Conservation (phyloP, 1,140 invertebrate genomes). For the Eupeodes corollae region DNA sequence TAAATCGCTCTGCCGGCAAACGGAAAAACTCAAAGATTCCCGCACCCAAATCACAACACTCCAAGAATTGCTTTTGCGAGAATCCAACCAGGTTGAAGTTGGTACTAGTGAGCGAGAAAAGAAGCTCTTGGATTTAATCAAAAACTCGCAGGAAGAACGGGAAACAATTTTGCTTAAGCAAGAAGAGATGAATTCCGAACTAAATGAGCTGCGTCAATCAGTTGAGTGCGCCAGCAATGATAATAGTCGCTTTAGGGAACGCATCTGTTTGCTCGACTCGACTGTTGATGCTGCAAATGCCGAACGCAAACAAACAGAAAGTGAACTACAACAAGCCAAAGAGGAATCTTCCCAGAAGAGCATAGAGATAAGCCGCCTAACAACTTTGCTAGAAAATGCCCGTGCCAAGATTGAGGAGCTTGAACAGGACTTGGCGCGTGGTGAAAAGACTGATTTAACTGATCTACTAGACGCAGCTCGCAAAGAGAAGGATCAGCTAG, state of each 20-base stretch:
- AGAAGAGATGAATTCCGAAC: slow-evolving; percentile 59
- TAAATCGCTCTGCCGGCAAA: slow-evolving; percentile 83
- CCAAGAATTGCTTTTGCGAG: slow-evolving; percentile 55
- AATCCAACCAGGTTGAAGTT: slow-evolving; percentile 50
- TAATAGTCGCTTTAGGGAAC: slow-evolving; percentile 52
- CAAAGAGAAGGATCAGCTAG: slow-evolving; percentile 55
- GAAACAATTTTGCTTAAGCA: slow-evolving; percentile 64
- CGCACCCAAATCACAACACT: slow-evolving; percentile 54
- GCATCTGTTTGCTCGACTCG: slow-evolving; percentile 54
- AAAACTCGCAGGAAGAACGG: slow-evolving; percentile 71
- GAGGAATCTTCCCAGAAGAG: slow-evolving; percentile 51
- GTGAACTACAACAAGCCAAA: slow-evolving; percentile 55
- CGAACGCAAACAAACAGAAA: slow-evolving; percentile 60
- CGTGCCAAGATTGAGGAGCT: slow-evolving; percentile 57
- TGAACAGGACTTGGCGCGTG: slow-evolving; percentile 46
- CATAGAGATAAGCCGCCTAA: slow-evolving; percentile 65
- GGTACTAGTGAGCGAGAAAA: slow-evolving; percentile 63
- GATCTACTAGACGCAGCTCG: slow-evolving; percentile 58
- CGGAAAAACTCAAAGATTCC: slow-evolving; percentile 78
- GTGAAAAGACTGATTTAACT: slow-evolving; percentile 54
- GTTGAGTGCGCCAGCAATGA: slow-evolving; percentile 44
- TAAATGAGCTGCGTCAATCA: slow-evolving; percentile 44
- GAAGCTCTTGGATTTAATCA: slow-evolving; percentile 73
- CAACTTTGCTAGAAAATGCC: slow-evolving; percentile 68
- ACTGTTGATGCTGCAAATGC: slow-evolving; percentile 55